Evolutionary conservation across 2,888 invertebrate genomes (phyloP), one percentile per base, ranked within the genome.

Genomic region (Pyralis farinalis): DNA sequence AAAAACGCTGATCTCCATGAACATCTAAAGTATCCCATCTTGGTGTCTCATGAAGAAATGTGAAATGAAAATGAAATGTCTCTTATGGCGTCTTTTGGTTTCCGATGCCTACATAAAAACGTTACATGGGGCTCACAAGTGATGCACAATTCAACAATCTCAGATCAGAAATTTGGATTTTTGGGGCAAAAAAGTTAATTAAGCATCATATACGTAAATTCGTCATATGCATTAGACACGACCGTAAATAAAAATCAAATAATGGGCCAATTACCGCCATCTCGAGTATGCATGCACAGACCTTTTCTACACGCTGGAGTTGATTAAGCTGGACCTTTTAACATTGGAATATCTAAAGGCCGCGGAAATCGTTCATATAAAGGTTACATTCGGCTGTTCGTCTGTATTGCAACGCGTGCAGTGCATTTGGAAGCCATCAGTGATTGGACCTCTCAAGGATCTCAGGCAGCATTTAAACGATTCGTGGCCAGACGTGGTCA

Each of bases 361-460:
- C 35, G 48, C 7, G 48, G 48, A 1, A 8, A 40, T 12, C 11
- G 36, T 5, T 12, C 36, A 5, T n/a, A 27, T 12, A 43, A 42
- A 7, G 44, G 44, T 8, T 42, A 37, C 12, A 39, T 45, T 10
- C 34, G 40, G 12, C 29, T 45, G 8, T 46, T 46, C 31, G 37
- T 44, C 5, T 59, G 60, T 20, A 43, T 58, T 44, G 37, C 42
- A 0, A 54, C 55, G 0, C 47, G 45, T 8, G 61, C 60, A 0
- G 35, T 58, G 1, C 63, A 63, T 37, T 34, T 65, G 0, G 64
- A 66, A 37, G 37, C 47, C 1, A 64, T 63, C 0, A 47, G 46
- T 4, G 53, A 54, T 6, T 43, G 63, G 1, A 47, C 56, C 3
- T 44, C 63, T 1, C 46, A 58, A 34, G 53, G 49, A 3, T 55